These are phyloP conservation scores for Colossoma macropomum DNA, from an alignment of 2,113 vertebrate genomes.

Conservation along the genomic window DNA sequence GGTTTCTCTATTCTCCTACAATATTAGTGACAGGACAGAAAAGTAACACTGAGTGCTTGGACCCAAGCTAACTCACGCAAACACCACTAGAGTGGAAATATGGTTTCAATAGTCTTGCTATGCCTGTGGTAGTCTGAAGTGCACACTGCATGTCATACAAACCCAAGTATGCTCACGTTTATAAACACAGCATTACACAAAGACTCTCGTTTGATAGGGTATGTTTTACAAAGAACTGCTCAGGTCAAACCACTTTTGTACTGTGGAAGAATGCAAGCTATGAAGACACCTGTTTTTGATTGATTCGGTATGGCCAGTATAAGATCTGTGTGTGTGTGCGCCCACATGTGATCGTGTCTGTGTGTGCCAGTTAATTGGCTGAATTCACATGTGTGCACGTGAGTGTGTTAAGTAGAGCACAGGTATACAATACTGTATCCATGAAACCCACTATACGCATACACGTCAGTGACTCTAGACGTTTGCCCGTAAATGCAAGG, in stretches of 20 bases:
- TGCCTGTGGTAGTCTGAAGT: conserved; percentile 65
- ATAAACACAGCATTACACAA: conserved; percentile 68
- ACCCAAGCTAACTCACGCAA: conserved; percentile 29
- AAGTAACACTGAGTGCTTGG: not conserved
- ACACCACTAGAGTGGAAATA: conserved; percentile 60
- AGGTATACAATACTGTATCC: conserved; percentile 5
- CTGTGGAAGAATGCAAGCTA: conserved; percentile 77
- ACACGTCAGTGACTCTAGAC: conserved; percentile 56
- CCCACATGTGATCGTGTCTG: conserved; percentile 33
- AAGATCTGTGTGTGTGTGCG: conserved; percentile 54
- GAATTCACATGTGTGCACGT: not conserved
- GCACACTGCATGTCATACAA: conserved; percentile 67
- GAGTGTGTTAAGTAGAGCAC: conserved; percentile 3
- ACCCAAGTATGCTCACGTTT: conserved; percentile 73
- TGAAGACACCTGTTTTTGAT: conserved; percentile 84
- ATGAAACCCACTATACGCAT: not conserved
- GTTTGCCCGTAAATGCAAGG: conserved; percentile 66
- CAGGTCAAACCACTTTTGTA: conserved; percentile 80
- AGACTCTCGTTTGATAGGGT: conserved; percentile 71
- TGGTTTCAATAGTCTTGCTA: conserved; percentile 74
- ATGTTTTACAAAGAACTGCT: conserved; percentile 70
- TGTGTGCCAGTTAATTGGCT: conserved; percentile 6
- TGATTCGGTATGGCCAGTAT: conserved; percentile 72
- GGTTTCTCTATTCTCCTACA: not conserved
- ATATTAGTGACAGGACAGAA: conserved; percentile 11